Evolutionary conservation across 2,113 vertebrate genomes (phyloP).

Genomic region (Trichechus manatus): DNA sequence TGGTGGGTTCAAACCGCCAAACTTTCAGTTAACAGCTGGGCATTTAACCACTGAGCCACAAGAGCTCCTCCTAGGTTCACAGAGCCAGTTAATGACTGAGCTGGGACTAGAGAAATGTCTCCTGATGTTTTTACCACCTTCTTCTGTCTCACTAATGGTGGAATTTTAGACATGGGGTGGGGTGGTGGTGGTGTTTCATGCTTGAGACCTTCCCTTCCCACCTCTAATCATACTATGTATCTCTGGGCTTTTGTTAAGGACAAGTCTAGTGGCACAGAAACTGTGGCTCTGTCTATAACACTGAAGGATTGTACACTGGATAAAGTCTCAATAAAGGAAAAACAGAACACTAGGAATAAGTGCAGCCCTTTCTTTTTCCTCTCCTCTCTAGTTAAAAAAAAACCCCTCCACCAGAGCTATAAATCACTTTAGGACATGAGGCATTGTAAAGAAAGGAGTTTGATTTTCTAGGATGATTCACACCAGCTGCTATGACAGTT

Average conservation of each 20-base stretch:
- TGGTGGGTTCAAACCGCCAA: too few relatives aligned
- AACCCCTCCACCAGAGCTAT: neutral
- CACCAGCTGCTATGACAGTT: neutral
- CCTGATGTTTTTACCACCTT: neutral
- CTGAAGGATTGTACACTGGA: neutral
- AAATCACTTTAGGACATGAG: neutral
- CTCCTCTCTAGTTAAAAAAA: neutral
- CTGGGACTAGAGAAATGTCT: neutral
- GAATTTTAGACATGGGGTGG: neutral
- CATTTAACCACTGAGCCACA: too few relatives aligned
- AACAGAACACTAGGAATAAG: neutral
- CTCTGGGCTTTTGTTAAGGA: neutral
- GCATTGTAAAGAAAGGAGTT: neutral
- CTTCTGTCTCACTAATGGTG: neutral
- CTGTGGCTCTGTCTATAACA: neutral
- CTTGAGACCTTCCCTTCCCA: neutral
- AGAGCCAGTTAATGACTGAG: neutral
- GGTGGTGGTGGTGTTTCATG: neutral
- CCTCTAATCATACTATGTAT: neutral
- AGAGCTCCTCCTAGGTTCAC: neutral
- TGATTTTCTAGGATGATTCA: neutral
- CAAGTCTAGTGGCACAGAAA: neutral
- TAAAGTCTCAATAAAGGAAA: neutral
- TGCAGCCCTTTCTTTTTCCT: neutral
- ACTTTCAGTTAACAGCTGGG: too few relatives aligned